A percentile compares a stretch with the other conserved stretches of the same genome.
phyloP scores from a whole-genome alignment of 1,140 invertebrate genomes.

The Megalopta genalis region DNA sequence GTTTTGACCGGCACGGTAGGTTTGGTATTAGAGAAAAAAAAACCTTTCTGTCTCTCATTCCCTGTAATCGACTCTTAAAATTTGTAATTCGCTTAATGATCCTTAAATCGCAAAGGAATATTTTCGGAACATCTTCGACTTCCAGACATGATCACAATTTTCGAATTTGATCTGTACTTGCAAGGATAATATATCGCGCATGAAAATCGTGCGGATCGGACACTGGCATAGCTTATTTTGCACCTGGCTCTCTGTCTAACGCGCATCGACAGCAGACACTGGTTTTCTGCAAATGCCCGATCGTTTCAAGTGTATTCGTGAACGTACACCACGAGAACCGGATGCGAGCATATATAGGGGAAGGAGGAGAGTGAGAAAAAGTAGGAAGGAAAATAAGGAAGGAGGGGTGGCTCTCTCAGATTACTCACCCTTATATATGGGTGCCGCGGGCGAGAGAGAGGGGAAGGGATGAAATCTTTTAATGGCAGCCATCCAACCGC shows the following conservation, averaged over 20 bases:
- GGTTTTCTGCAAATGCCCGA: conserved; percentile 42
- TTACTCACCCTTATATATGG: conserved; percentile 76
- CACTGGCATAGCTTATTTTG: conserved; percentile 16
- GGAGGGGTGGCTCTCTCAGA: conserved; percentile 69
- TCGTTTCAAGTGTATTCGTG: conserved; percentile 23
- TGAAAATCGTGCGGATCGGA: conserved; percentile 12
- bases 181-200: background rate
- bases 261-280: conserved; percentile 5
- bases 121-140: too few species aligned
- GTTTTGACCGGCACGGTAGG: too few species aligned
- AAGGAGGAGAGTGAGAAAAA: conserved; percentile 62
- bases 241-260: conserved; percentile 15
- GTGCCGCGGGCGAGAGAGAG: conserved; percentile 57
- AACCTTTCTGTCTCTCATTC: too few species aligned
- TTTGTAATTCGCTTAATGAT: too few species aligned
- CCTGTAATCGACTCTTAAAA: too few species aligned
- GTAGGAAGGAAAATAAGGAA: conserved; percentile 67
- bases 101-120: too few species aligned
- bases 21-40: too few species aligned
- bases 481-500: conserved; percentile 73
- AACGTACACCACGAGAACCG: conserved; percentile 25
- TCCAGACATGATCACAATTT: background rate
- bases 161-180: background rate
- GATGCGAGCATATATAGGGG: conserved; percentile 52
- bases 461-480: conserved; percentile 72